Percentiles rank a stretch among this genome's conserved stretches.
These are phyloP conservation scores for Drosophila parabipectinata DNA, from an alignment of 1,140 invertebrate genomes.

Conservation along the genomic window DNA sequence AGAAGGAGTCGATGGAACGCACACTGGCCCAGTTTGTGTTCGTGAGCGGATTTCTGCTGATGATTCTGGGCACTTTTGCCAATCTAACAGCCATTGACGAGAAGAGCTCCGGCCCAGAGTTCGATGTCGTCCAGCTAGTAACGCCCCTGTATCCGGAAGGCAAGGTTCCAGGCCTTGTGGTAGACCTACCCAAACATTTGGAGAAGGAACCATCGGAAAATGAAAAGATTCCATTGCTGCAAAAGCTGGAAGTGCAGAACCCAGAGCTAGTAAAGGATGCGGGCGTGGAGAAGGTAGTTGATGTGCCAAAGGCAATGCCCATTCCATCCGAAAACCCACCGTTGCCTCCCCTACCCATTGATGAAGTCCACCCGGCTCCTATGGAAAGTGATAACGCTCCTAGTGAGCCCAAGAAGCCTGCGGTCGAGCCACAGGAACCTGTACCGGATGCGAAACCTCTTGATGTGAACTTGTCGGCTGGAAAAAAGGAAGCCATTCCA, in stretches of 20 bases:
- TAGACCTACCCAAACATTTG: conserved; percentile 60
- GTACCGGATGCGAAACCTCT: conserved; percentile 3
- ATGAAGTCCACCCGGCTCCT: conserved; percentile 55
- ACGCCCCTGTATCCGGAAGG: conserved; percentile 71
- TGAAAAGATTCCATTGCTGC: conserved; percentile 20
- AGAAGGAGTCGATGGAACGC: conserved; percentile 90
- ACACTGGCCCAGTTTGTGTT: conserved; percentile 90
- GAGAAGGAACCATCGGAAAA: conserved; percentile 25
- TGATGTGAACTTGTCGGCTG: conserved; percentile 8
- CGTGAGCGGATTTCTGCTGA: conserved; percentile 90
- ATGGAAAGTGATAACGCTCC: conserved; percentile 17
- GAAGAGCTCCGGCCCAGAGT: conserved; percentile 81
- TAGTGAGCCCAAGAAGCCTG: conserved; percentile 11
- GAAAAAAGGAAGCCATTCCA: conserved; percentile 23
- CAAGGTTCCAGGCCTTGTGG: conserved; percentile 46
- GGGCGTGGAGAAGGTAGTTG: conserved; percentile 13
- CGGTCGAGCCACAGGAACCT: conserved; percentile 1
- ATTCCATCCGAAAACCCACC: conserved; percentile 57
- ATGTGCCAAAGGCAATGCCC: conserved; percentile 22
- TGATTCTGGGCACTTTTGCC: conserved; percentile 94
- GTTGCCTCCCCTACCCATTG: conserved; percentile 66
- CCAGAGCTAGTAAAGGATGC: conserved; percentile 8
- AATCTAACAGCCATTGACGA: conserved; percentile 91
- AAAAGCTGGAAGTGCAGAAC: conserved; percentile 36
- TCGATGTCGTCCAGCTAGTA: conserved; percentile 50